phyloP scores from a whole-genome alignment of 1,140 invertebrate species.

The Drosophila mojavensis region DNA sequence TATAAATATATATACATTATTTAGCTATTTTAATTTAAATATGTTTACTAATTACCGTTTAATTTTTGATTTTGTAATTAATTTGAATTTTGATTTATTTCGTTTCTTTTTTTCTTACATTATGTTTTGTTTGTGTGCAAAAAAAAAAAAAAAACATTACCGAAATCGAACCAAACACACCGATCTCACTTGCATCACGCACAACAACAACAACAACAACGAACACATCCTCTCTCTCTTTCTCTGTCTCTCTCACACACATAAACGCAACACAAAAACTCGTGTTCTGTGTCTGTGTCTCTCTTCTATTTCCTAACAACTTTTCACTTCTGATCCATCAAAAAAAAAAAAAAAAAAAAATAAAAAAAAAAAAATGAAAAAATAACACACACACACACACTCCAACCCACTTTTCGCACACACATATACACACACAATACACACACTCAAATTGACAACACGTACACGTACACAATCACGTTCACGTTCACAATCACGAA shows the following conservation, averaged over 20 bases:
- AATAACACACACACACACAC: constrained; percentile 40
- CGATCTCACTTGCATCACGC: constrained; percentile 22
- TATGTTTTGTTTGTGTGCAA: constrained; percentile 72
- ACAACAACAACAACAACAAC: constrained; percentile 39
- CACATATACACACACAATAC: constrained; percentile 33
- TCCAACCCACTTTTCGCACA: constrained; percentile 27
- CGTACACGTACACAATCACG: constrained; percentile 28
- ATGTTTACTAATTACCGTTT: constrained; percentile 43
- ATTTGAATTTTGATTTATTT: constrained; percentile 73
- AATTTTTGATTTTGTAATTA: constrained; percentile 72
- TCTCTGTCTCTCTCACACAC: constrained; percentile 25
- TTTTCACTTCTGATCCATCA: constrained; percentile 81
- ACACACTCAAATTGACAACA: constrained; percentile 22
- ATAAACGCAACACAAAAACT: constrained; percentile 42
- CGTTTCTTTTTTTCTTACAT: constrained; percentile 75
- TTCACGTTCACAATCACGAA: constrained; percentile 35
- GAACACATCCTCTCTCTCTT: constrained; percentile 31
- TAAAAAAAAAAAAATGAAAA: constrained; percentile 47
- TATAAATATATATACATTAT: constrained; percentile 23
- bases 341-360: constrained; percentile 38
- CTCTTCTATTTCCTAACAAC: constrained; percentile 78
- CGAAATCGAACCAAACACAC: constrained; percentile 52
- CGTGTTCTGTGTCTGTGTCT: constrained; percentile 57
- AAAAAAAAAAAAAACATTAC: constrained; percentile 44
- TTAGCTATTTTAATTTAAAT: constrained; percentile 12